Percentiles rank a stretch among this genome's conserved stretches.
Conservation (phyloP, 2,888 invertebrate species). For the Loripinus fragilis region DNA sequence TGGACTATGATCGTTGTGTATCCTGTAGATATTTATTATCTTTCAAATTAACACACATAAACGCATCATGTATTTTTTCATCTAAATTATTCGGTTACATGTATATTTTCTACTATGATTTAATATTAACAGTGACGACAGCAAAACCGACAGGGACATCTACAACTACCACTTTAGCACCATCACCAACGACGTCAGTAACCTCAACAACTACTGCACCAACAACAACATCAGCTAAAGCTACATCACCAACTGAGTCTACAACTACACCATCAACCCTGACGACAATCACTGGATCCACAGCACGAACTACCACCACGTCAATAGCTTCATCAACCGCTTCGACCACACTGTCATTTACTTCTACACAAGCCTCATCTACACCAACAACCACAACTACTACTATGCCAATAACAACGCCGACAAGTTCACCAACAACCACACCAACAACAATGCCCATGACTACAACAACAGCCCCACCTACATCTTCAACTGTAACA, state of each 20-base stretch:
- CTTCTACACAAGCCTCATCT: neutral
- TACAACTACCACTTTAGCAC: neutral
- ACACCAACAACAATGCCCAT: neutral
- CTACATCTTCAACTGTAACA: neutral
- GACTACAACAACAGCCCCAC: neutral
- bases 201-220: neutral
- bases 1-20: too few species aligned
- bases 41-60: too few species aligned
- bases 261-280: neutral
- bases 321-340: neutral
- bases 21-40: too few species aligned
- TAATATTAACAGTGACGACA: too few species aligned
- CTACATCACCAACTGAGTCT: neutral
- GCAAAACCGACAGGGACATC: too few species aligned
- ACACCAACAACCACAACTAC: neutral
- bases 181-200: too few species aligned
- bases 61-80: too few species aligned
- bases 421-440: neutral
- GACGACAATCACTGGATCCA: neutral
- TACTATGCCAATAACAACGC: neutral
- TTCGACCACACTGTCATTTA: neutral
- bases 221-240: neutral
- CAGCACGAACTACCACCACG: neutral
- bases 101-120: too few species aligned
- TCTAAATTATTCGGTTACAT: too few species aligned